phyloP scores from a whole-genome alignment of 2,888 invertebrate genomes.

The Rotaria socialis region DNA sequence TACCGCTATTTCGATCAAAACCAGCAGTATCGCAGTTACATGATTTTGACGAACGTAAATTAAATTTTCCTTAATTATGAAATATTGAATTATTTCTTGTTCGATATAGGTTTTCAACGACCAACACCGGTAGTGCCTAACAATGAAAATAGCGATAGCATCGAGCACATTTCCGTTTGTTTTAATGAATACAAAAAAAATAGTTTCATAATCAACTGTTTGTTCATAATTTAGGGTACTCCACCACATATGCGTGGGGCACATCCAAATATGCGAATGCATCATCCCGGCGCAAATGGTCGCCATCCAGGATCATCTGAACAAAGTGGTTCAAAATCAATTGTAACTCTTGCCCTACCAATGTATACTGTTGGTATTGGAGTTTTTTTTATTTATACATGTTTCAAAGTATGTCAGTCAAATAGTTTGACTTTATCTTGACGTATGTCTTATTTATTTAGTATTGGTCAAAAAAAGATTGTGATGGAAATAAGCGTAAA shows the following conservation, averaged over 20 bases:
- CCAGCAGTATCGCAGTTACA: not conserved
- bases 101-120: not conserved
- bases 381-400: slow-evolving; percentile 41
- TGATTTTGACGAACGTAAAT: not conserved
- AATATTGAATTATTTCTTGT: not conserved
- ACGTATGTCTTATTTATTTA: not conserved
- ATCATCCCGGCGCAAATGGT: not conserved
- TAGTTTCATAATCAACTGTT: not conserved
- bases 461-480: not conserved
- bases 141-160: not conserved
- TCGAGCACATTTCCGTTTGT: not conserved
- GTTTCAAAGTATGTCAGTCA: slow-evolving; percentile 44
- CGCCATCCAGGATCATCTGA: not conserved
- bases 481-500: not conserved
- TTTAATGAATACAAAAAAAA: not conserved
- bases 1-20: slow-evolving; percentile 40
- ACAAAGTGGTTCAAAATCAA: not conserved
- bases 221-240: not conserved
- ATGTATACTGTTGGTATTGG: slow-evolving; percentile 46
- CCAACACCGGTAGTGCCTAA: not conserved
- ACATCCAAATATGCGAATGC: slow-evolving; percentile 28
- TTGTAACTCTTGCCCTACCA: slow-evolving; percentile 42
- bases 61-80: not conserved
- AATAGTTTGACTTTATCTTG: not conserved
- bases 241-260: slow-evolving; percentile 31